Evolutionary conservation across 1,140 invertebrate species (phyloP).

Genomic region (Antheraea mylitta): DNA sequence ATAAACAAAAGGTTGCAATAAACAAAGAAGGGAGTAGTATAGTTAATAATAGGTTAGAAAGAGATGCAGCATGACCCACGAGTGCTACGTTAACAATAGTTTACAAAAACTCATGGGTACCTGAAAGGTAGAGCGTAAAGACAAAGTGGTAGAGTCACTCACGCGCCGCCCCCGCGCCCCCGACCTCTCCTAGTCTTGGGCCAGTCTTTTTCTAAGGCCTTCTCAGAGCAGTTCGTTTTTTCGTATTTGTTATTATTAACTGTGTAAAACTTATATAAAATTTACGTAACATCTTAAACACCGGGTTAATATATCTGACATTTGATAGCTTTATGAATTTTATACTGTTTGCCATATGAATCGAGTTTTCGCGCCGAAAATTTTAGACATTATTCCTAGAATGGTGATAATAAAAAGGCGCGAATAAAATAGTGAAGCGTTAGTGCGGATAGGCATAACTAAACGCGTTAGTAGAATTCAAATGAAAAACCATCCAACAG

Average conservation of each 20-base stretch:
- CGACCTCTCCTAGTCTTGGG: conserved; percentile 29
- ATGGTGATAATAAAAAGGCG: conserved; percentile 15
- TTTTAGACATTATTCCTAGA: conserved; percentile 16
- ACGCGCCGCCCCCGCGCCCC: conserved; percentile 41
- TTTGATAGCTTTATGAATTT: background rate
- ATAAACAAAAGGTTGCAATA: conserved; percentile 55
- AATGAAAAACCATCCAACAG: conserved; percentile 50
- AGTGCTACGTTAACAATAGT: conserved; percentile 71
- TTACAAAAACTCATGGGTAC: conserved; percentile 63
- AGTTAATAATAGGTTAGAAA: conserved; percentile 32
- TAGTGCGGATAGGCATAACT: conserved; percentile 26
- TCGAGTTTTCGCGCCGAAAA: conserved; percentile 58
- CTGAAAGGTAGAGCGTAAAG: conserved; percentile 53
- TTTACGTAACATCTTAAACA: background rate
- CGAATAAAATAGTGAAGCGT: conserved; percentile 13
- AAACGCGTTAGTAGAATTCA: conserved; percentile 43
- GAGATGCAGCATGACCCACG: conserved; percentile 50
- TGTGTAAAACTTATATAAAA: background rate
- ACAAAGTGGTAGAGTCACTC: conserved; percentile 22
- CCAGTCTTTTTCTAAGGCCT: conserved; percentile 58
- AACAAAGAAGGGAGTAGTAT: conserved; percentile 33
- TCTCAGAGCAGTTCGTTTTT: conserved; percentile 12
- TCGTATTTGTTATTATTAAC: background rate
- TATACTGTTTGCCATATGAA: conserved; percentile 20
- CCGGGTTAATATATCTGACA: background rate